Conservation (phyloP, 2,113 vertebrate species). For the Ictalurus punctatus region DNA sequence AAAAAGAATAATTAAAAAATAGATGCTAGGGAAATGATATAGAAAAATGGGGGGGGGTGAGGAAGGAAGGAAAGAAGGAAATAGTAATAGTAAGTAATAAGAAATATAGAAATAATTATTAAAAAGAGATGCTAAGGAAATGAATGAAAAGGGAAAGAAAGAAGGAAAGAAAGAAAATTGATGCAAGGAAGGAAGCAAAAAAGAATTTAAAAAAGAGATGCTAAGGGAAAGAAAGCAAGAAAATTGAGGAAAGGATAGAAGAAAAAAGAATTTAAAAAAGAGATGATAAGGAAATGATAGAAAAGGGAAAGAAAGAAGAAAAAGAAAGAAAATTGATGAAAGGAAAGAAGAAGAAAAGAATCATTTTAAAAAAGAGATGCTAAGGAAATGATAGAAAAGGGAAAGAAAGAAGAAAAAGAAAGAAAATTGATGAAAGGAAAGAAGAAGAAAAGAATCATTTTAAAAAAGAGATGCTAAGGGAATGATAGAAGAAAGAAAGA, state of each 20-base stretch:
- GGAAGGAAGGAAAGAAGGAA: not conserved
- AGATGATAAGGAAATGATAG: no score
- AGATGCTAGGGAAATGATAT: no score
- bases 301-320: not conserved
- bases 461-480: no score
- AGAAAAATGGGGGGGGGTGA: not conserved
- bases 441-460: no score
- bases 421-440: no score
- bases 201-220: not conserved
- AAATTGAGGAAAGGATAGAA: not conserved
- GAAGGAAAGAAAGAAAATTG: no score
- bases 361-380: no score
- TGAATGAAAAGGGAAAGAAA: not conserved
- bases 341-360: no score
- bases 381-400: not conserved
- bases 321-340: no score
- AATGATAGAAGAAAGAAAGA: not conserved
- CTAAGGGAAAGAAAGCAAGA: not conserved
- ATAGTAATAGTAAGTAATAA: no score
- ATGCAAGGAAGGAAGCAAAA: not conserved
- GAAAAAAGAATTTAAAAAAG: not conserved
- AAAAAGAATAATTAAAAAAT: not conserved
- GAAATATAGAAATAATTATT: no score
- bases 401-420: not conserved
- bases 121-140: not conserved